Conservation (phyloP, 2,888 invertebrate genomes). For the Choristoneura rosaceana region DNA sequence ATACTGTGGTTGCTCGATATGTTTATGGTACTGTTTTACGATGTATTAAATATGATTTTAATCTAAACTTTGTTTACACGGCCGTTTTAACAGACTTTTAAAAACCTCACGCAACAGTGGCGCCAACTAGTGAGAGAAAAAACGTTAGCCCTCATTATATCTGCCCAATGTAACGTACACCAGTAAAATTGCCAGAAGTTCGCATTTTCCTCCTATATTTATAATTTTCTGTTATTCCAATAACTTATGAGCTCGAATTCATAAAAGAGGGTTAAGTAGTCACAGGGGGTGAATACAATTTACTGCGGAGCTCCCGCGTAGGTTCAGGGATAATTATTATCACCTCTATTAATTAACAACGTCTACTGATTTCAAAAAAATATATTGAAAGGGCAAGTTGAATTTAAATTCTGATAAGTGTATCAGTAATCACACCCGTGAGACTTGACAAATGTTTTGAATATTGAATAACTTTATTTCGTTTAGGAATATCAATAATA, state of each 20-base stretch:
- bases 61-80: no score
- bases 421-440: no score
- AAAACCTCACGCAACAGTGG: no score
- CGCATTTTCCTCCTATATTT: not conserved
- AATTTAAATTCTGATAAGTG: not conserved
- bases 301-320: constrained; percentile 60
- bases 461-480: no score
- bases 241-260: constrained; percentile 44
- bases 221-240: constrained; percentile 17
- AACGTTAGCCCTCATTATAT: no score
- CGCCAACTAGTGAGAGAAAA: no score
- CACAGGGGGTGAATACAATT: constrained; percentile 71
- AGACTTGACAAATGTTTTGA: no score
- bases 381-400: not conserved
- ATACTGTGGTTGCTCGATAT: no score
- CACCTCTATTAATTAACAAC: constrained; percentile 59
- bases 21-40: no score
- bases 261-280: constrained; percentile 69
- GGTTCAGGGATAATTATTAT: constrained; percentile 69
- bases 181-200: not conserved
- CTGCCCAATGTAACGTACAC: no score
- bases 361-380: not conserved
- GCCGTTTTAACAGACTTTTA: no score
- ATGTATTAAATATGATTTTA: no score
- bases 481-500: not conserved